phyloP scores from a whole-genome alignment of 2,888 invertebrate species.

The Chironomus tentans region DNA sequence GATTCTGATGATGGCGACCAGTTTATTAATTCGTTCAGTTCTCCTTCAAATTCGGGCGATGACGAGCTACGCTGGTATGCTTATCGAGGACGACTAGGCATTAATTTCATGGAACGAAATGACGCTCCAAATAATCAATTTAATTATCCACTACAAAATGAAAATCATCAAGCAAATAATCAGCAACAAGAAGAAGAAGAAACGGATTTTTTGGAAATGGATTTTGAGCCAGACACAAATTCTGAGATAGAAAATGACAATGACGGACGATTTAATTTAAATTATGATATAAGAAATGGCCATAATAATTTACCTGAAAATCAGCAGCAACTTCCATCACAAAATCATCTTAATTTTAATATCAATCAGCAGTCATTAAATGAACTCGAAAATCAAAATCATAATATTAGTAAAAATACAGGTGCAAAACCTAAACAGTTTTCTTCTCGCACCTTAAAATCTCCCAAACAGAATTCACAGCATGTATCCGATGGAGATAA shows the following conservation, averaged over 20 bases:
- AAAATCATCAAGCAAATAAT: not conserved
- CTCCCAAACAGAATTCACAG: not conserved
- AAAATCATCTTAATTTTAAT: not conserved
- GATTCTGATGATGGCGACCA: not conserved
- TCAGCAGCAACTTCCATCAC: not conserved
- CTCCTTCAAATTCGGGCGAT: not conserved
- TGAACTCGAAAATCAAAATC: not conserved
- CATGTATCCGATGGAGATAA: constrained; percentile 3
- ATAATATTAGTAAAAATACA: not conserved
- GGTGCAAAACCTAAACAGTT: constrained; percentile 15
- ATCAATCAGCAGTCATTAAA: not conserved
- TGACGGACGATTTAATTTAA: constrained; percentile 20
- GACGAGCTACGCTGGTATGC: constrained; percentile 5
- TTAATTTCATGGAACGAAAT: not conserved
- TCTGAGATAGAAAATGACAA: constrained; percentile 38
- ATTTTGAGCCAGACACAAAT: constrained; percentile 41
- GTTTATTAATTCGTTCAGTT: not conserved
- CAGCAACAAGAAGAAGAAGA: constrained; percentile 35
- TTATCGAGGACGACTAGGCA: constrained; percentile 6
- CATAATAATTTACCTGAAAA: not conserved
- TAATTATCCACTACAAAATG: not conserved
- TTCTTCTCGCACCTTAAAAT: not conserved
- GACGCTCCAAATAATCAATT: not conserved
- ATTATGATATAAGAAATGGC: not conserved
- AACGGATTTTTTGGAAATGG: constrained; percentile 43